phyloP scores from a whole-genome alignment of 2,888 invertebrate genomes.

The Scrobipalpa costella region DNA sequence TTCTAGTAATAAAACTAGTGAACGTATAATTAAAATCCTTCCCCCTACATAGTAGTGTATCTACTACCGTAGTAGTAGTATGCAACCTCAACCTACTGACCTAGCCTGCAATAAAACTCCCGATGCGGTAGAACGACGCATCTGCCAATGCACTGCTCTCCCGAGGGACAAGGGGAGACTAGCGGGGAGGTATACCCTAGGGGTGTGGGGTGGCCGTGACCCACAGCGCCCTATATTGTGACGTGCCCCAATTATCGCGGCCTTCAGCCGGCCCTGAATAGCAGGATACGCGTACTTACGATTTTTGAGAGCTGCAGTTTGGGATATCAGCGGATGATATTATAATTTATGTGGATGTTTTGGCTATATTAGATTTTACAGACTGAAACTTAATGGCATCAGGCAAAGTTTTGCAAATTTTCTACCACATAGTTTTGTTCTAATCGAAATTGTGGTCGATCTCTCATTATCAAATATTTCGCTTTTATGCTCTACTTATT shows the following conservation, averaged over 20 bases:
- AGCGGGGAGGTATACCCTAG: conserved; percentile 27
- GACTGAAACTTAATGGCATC: no score
- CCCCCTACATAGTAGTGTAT: neutral
- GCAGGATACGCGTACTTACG: conserved; percentile 1
- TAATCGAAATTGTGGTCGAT: no score
- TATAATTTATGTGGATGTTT: no score
- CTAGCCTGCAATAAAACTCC: conserved; percentile 1
- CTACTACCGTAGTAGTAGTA: neutral
- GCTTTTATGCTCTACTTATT: no score
- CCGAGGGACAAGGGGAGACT: conserved; percentile 31
- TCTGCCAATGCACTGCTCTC: conserved; percentile 13
- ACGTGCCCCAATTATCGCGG: conserved; percentile 68
- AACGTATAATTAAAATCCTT: neutral
- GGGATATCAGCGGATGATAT: neutral
- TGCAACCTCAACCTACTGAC: conserved; percentile 15
- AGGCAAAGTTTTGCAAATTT: no score
- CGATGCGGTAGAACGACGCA: conserved; percentile 2
- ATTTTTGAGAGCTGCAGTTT: conserved; percentile 6
- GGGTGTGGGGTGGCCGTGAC: conserved; percentile 61
- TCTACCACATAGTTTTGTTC: no score
- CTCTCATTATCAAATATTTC: no score
- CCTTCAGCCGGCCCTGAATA: conserved; percentile 53
- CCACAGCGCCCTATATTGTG: conserved; percentile 63
- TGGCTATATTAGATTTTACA: no score
- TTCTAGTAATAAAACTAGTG: neutral